These are phyloP conservation scores for Chiloscyllium plagiosum DNA, from an alignment of 2,113 vertebrate genomes.

Conservation along the genomic window DNA sequence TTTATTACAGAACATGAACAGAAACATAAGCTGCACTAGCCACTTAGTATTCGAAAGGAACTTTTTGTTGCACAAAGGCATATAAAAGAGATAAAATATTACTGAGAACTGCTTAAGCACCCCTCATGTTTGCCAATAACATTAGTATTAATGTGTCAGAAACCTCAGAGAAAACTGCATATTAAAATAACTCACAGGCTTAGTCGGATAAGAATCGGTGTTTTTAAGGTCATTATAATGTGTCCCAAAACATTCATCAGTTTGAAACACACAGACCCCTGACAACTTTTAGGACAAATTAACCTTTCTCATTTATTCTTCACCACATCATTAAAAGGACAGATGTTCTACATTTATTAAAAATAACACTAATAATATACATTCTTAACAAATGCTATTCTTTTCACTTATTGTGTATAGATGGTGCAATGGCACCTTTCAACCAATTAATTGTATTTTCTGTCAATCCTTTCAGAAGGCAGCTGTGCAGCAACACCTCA, in stretches of 20 bases:
- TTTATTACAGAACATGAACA: slow-evolving; percentile 5
- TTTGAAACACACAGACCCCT: neutral
- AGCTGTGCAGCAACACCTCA: slow-evolving; percentile 32
- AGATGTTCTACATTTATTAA: slow-evolving; percentile 10
- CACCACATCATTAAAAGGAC: neutral
- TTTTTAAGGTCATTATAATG: neutral
- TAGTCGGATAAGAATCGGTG: neutral
- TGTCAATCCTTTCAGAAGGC: slow-evolving; percentile 34
- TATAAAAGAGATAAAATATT: neutral
- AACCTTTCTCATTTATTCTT: neutral
- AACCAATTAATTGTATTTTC: slow-evolving; percentile 31
- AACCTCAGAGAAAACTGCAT: neutral
- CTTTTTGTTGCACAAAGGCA: neutral
- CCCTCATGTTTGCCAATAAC: neutral
- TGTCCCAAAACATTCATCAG: neutral
- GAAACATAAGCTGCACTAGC: neutral
- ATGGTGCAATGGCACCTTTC: slow-evolving; percentile 9
- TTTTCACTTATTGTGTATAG: neutral
- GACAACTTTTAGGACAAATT: neutral
- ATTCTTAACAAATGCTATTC: slow-evolving; percentile 16
- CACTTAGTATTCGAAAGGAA: neutral
- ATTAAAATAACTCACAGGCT: neutral
- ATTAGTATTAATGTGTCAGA: neutral
- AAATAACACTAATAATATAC: slow-evolving; percentile 4
- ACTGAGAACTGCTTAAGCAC: neutral